Conservation (phyloP, 2,888 invertebrate genomes). For the Trissonchulus latispiculum region DNA sequence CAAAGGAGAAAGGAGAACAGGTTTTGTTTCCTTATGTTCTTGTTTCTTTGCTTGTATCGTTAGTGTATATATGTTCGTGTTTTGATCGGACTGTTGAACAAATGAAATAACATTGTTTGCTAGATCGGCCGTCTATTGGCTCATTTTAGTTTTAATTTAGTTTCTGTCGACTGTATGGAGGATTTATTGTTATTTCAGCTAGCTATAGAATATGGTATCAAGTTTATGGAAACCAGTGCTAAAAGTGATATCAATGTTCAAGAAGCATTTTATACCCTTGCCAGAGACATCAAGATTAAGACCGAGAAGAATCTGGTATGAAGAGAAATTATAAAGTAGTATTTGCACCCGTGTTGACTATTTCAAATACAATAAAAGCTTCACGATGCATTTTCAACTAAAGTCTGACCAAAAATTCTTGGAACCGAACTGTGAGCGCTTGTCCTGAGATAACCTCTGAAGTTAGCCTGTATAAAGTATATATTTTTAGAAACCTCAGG, state of each 20-base stretch:
- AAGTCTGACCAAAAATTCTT: too few relatives aligned
- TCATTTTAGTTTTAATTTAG: too few relatives aligned
- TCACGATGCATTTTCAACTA: too few relatives aligned
- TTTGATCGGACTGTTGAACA: too few relatives aligned
- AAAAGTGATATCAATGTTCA: constrained; percentile 92
- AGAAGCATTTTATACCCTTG: constrained; percentile 87
- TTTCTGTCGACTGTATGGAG: background rate
- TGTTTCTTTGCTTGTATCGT: constrained; percentile 18
- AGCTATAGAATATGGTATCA: constrained; percentile 92
- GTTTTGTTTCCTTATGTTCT: constrained; percentile 31
- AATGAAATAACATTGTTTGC: too few relatives aligned
- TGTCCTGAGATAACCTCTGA: too few relatives aligned
- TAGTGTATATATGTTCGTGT: too few relatives aligned
- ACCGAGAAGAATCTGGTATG: constrained; percentile 95
- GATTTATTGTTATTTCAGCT: constrained; percentile 55
- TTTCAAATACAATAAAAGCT: too few relatives aligned
- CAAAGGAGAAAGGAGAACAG: constrained; percentile 82
- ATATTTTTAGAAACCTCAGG: too few relatives aligned
- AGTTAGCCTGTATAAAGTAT: too few relatives aligned
- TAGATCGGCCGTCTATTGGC: too few relatives aligned
- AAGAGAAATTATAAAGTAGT: constrained; percentile 26
- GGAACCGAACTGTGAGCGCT: too few relatives aligned
- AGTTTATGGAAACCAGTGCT: constrained; percentile 96
- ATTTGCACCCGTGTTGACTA: background rate
- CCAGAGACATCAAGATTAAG: constrained; percentile 91